These are phyloP conservation scores for Stegana nigrithorax DNA, from an alignment of 2,888 invertebrate species.

Conservation along the genomic window DNA sequence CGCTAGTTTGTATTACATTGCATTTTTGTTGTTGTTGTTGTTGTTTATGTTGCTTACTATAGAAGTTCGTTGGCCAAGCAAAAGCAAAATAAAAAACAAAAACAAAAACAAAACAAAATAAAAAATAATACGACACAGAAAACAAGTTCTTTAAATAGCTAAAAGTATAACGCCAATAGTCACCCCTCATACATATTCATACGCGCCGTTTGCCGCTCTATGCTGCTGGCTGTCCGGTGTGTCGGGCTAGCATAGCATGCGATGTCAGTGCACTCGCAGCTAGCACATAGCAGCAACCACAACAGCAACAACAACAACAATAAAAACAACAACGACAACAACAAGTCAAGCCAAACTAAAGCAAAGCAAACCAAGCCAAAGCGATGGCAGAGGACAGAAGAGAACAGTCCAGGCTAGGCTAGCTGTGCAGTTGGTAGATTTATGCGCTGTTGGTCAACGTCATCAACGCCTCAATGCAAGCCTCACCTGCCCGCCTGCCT, in stretches of 20 bases:
- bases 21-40: too few species aligned
- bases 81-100: too few species aligned
- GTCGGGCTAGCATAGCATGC: not conserved
- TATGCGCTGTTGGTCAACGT: not conserved
- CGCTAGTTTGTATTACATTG: too few species aligned
- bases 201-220: too few species aligned
- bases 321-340: not conserved
- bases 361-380: not conserved
- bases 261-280: not conserved
- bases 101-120: not conserved
- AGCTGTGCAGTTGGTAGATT: too few species aligned
- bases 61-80: not conserved
- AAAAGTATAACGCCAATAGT: slow-evolving; percentile 5
- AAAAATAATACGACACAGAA: not conserved
- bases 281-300: not conserved
- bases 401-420: too few species aligned
- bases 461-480: too few species aligned
- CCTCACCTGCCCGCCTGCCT: not conserved
- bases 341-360: not conserved
- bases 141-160: slow-evolving; percentile 17
- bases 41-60: not conserved
- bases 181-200: too few species aligned
- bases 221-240: too few species aligned
- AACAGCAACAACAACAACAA: not conserved
- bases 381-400: too few species aligned